phyloP scores from a whole-genome alignment of 2,113 vertebrate species.

The Mus musculus region GRCm39 chr8:78332001-78332500 shows the following conservation, averaged over 20 bases:
- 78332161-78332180: too few relatives aligned
- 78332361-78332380: neutral
- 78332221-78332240: neutral
- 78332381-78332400: conserved; percentile 45
- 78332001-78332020: neutral
- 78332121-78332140: neutral
- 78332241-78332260: neutral
- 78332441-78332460: neutral
- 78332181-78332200: neutral
- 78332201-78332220: neutral
- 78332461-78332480: neutral
- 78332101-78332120: neutral
- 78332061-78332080: too few relatives aligned
- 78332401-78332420: neutral
- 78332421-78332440: neutral
- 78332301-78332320: neutral
- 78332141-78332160: neutral
- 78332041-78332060: conserved; percentile 49
- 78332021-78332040: neutral
- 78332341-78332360: neutral
- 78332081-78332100: too few relatives aligned
- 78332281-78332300: neutral
- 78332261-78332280: neutral
- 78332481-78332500: conserved; percentile 29
- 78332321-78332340: neutral